phyloP scores from a whole-genome alignment of 1,140 invertebrate species.

The Amyelois transitella region DNA sequence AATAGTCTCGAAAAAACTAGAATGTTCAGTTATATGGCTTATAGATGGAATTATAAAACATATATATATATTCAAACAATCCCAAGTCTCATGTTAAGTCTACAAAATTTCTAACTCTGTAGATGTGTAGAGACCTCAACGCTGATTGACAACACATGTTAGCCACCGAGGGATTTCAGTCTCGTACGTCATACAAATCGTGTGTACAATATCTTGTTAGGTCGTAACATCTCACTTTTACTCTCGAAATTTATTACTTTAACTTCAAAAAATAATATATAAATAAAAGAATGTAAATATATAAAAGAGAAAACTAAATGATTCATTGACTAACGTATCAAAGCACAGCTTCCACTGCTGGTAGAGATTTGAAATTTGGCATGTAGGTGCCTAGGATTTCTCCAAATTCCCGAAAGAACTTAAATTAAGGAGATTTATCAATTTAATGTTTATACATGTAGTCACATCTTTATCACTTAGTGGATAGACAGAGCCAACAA shows the following conservation, averaged over 20 bases:
- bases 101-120: not conserved
- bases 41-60: not conserved
- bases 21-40: no score
- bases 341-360: not conserved
- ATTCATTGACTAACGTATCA: not conserved
- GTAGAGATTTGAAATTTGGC: not conserved
- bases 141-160: constrained; percentile 65
- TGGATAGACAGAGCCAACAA: no score
- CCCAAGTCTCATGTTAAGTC: no score
- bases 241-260: not conserved
- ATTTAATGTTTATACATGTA: no score
- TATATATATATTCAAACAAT: not conserved
- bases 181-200: not conserved
- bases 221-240: not conserved
- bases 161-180: constrained; percentile 3
- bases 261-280: not conserved
- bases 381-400: no score
- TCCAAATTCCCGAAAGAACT: no score
- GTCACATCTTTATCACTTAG: no score
- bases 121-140: not conserved
- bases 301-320: no score
- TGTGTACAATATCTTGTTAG: not conserved
- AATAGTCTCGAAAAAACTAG: no score
- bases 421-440: no score
- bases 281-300: no score